Evolutionary conservation across 1,140 invertebrate species (phyloP).

Genomic region (Micrasema minimum): DNA sequence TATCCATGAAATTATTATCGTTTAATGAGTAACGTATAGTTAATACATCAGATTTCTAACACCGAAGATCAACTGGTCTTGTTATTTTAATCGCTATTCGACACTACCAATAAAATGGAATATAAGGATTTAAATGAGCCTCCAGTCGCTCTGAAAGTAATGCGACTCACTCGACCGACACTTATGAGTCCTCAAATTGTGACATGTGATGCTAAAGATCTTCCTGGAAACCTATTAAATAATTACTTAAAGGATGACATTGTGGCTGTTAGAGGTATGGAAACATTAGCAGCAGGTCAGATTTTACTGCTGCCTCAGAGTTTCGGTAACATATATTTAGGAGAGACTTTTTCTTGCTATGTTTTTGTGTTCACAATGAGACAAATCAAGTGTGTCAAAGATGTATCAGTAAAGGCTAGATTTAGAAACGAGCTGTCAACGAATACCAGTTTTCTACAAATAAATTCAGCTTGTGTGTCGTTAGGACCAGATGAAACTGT

Average conservation of each 20-base stretch:
- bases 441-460: constrained; percentile 50
- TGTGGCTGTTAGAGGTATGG: constrained; percentile 79
- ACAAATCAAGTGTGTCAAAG: constrained; percentile 87
- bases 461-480: constrained; percentile 70
- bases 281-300: constrained; percentile 86
- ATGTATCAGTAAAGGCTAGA: constrained; percentile 89
- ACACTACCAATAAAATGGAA: constrained; percentile 57
- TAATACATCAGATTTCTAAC: no score
- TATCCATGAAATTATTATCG: no score
- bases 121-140: constrained; percentile 63
- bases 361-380: constrained; percentile 93
- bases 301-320: constrained; percentile 94
- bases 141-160: constrained; percentile 77
- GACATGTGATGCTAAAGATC: constrained; percentile 85
- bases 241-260: constrained; percentile 82
- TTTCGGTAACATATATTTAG: constrained; percentile 86
- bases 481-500: constrained; percentile 87
- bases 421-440: constrained; percentile 81
- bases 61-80: no score
- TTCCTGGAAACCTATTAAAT: constrained; percentile 82
- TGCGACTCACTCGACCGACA: constrained; percentile 90
- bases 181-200: constrained; percentile 82
- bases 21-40: no score
- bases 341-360: constrained; percentile 98
- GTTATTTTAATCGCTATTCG: background rate